A percentile compares a stretch with the other conserved stretches of the same genome.
These are phyloP conservation scores for Stichopus horrens DNA, from an alignment of 53 echinoderm and acorn worm genomes.

Conservation along the genomic window DNA sequence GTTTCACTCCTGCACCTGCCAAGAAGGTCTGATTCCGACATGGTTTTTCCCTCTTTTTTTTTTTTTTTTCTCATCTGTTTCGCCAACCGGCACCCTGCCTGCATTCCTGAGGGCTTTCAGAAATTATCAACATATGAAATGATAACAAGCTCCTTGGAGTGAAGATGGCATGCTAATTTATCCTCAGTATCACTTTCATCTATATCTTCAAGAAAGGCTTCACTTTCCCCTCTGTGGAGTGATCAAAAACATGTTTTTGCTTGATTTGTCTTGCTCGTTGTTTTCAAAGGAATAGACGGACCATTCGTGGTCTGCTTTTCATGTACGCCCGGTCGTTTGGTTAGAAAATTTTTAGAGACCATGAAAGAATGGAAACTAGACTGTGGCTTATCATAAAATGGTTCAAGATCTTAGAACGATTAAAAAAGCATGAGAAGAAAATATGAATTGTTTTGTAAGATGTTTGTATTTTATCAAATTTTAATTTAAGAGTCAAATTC, in stretches of 20 bases:
- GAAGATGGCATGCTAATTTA: neutral
- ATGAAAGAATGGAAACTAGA: no score
- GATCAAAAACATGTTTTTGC: slow-evolving; percentile 6
- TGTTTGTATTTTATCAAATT: no score
- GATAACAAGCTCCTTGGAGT: slow-evolving; percentile 24
- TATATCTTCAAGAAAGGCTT: neutral
- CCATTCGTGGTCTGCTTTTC: no score
- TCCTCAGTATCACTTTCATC: slow-evolving; percentile 27
- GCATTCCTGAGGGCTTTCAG: slow-evolving; percentile 31
- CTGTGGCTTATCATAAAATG: no score
- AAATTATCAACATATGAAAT: slow-evolving; percentile 28
- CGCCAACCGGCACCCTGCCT: slow-evolving; percentile 23
- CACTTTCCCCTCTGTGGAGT: slow-evolving; percentile 8
- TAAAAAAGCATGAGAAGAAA: no score
- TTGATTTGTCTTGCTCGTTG: neutral
- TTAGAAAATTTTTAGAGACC: no score
- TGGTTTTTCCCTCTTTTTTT: slow-evolving; percentile 7
- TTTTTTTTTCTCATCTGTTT: slow-evolving; percentile 10
- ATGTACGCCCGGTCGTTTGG: no score
- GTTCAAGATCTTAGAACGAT: no score
- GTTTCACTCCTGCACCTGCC: slow-evolving; percentile 31
- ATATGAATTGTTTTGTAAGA: no score
- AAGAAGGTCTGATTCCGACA: slow-evolving; percentile 17
- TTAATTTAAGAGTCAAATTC: no score
- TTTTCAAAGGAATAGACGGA: no score